A percentile compares a stretch with the other conserved stretches of the same genome.
Conservation (phyloP, 2,888 invertebrate species). For the Pantelozetes paolii region DNA sequence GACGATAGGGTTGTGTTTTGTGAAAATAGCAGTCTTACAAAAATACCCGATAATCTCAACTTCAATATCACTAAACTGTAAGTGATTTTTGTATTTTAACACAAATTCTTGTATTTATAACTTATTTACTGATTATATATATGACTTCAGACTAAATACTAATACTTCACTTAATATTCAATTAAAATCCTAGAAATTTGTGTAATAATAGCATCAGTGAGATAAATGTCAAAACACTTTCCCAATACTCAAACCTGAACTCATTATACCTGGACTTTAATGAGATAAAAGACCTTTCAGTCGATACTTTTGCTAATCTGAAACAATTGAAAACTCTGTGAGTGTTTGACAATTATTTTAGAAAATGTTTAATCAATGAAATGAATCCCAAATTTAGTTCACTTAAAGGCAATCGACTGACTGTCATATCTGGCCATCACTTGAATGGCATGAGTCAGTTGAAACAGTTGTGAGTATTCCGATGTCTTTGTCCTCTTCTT, state of each 20-base stretch:
- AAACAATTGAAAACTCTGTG: slow-evolving; percentile 41
- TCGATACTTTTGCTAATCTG: slow-evolving; percentile 44
- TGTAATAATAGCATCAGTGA: slow-evolving; percentile 55
- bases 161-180: not conserved
- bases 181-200: slow-evolving; percentile 49
- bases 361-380: not conserved
- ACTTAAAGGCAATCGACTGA: not conserved
- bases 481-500: no score
- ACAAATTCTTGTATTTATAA: slow-evolving; percentile 1
- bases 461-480: not conserved
- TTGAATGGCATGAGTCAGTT: not conserved
- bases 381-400: not conserved
- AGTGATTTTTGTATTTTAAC: not conserved
- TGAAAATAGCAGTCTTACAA: slow-evolving; percentile 19
- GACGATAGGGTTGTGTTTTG: slow-evolving; percentile 31
- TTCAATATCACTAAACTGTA: slow-evolving; percentile 11
- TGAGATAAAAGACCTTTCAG: slow-evolving; percentile 51
- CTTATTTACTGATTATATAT: not conserved
- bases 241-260: slow-evolving; percentile 40
- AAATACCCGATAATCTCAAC: slow-evolving; percentile 11
- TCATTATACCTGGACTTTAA: slow-evolving; percentile 54
- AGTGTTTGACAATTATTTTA: slow-evolving; percentile 24
- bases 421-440: not conserved
- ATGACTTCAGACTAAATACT: no score
- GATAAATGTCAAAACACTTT: slow-evolving; percentile 45